Base-by-base conservation (phyloP, 1,140 invertebrate genomes). In the Drosophila sp. region DNA sequence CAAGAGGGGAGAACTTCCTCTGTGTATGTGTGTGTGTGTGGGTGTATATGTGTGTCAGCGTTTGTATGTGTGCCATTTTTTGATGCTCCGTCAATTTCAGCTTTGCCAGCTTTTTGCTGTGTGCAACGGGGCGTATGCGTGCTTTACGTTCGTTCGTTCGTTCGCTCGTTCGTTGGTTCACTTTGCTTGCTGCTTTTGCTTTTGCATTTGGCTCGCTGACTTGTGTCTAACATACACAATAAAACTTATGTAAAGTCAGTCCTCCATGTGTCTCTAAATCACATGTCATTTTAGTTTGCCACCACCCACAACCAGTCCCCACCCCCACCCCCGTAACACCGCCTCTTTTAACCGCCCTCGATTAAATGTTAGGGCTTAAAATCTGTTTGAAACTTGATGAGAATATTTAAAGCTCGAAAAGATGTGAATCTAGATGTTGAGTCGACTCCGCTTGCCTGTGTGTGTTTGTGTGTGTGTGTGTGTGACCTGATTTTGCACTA, bases 111-210 rank as follows among this genome's bases (percentile, higher is more conserved):
- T 47, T 73, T 75, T 44, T 50, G 66, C 67, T 40, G 33, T 87
- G 79, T 80, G 76, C 83, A 87, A 74, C 76, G 84, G 79, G 70
- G 83, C 83, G 83, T 87, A 87, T 87, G 77, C 73, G 79, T 79
- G 44, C 44, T 80, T 61, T 47, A 40, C 33, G 60, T 70, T 72
- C 60, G 54, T 61, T 69, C 65, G 54, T 61, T 69, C 65, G 54
- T 57, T 69, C 65, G 61, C 30, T 57, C 35, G 35, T 11, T 38
- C 35, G 35, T 17, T 17, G 17, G 50, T 61, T 69, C 65, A 61
- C 35, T 57, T 69, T 56, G 68, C 66, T 70, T 72, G 44, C 44
- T 27, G 44, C 44, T 33, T 6, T 33, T 6, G 7, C 7, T 27
- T 50, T 50, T 50, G 23, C 44, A 27, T 50, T 50, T 50, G 74